phyloP scores from a whole-genome alignment of 2,888 invertebrate species.

The Drosophila picticornis region DNA sequence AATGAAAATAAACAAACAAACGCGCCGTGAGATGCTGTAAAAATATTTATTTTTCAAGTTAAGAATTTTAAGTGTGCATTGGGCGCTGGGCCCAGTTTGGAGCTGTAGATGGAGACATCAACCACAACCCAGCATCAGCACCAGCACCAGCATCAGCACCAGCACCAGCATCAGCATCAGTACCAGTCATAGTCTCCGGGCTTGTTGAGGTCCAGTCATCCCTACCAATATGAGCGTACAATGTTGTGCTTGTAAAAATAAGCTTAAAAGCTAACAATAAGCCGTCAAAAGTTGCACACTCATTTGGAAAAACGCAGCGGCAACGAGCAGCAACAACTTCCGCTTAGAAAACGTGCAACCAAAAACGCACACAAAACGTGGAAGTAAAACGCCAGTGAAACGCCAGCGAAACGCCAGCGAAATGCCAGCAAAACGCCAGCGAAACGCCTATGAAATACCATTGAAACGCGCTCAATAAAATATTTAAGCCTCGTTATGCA shows the following conservation, averaged over 20 bases:
- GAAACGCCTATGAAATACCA: constrained; percentile 24
- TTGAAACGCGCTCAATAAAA: constrained; percentile 15
- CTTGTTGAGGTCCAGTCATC: constrained; percentile 64
- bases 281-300: constrained; percentile 77
- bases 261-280: constrained; percentile 81
- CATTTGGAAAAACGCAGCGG: constrained; percentile 75
- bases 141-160: not conserved
- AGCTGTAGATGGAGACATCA: constrained; percentile 74
- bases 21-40: constrained; percentile 82
- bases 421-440: not conserved
- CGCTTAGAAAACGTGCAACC: constrained; percentile 67
- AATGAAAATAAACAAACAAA: constrained; percentile 81
- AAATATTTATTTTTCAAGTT: constrained; percentile 84
- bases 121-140: constrained; percentile 1
- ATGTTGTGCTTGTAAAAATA: constrained; percentile 80
- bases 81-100: constrained; percentile 50
- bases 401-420: no score
- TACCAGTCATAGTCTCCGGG: not conserved
- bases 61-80: constrained; percentile 83
- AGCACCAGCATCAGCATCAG: not conserved
- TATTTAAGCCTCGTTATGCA: not conserved
- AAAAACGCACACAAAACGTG: constrained; percentile 37
- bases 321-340: constrained; percentile 66
- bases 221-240: constrained; percentile 49
- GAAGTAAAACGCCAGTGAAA: constrained; percentile 3